Base-by-base conservation (phyloP, 2,797 vertebrate species). In the Microcaecilia unicolor region DNA sequence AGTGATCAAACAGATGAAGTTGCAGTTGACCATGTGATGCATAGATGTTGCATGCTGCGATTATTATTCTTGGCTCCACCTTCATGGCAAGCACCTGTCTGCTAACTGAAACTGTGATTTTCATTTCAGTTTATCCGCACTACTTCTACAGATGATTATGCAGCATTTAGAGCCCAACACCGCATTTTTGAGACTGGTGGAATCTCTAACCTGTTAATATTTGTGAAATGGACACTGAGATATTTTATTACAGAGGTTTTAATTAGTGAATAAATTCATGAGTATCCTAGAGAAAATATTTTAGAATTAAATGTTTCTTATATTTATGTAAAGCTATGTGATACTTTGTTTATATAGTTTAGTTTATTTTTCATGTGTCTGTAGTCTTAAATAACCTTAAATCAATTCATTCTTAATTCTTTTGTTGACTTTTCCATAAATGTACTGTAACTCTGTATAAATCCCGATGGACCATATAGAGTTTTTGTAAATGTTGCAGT, bases 111-210 rank as follows among this genome's bases (percentile, higher is more conserved):
- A 37, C 24, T 39, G 12, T 34, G 15, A 10, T 36, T 51, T 29
- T 46, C 35, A 44, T 51, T 62, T 45, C 80, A 96, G 90, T 89
- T 75, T 91, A 90, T 83, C 90, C 90, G 58, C 93, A 95, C 88
- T 97, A 93, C 89, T 92, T 95, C 87, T 96, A 93, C 89, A 85
- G 93, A 79, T 96, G 89, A 85, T 58, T 69, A 44, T 25, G 59
- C 72, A 51, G 62, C 64, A 30, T 47, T 64, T 44, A 48, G 63
- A 64, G 59, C 60, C 67, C 80, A 5, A 57, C 74, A 70, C 44
- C 58, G 60, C 31, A 49, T 72, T 57, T 66, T 66, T 25, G 68
- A 64, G 14, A 61, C 61, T 67, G 70, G 61, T 44, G 72, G 67
- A 71, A 51, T 55, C 67, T 54, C 33, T 57, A 47, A 63, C 60